These are phyloP conservation scores for Brachionus asplanchnoidis DNA, from an alignment of 1,140 invertebrate genomes.

Conservation along the genomic window DNA sequence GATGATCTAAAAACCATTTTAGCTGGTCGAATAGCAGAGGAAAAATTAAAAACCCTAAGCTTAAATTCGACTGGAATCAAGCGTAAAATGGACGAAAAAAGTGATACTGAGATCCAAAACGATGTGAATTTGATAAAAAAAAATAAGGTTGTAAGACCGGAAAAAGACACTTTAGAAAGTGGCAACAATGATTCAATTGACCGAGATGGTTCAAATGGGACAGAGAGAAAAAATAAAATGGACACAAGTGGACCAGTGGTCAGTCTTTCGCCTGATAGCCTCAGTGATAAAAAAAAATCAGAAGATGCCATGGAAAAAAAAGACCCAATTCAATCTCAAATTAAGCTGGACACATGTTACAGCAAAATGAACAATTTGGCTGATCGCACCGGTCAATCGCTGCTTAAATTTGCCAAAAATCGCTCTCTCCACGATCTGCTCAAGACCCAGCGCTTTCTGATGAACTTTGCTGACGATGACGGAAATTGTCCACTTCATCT, in stretches of 20 bases:
- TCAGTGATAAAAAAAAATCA: background rate
- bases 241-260: too few species aligned
- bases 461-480: background rate
- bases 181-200: background rate
- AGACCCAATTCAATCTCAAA: background rate
- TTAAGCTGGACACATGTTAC: background rate
- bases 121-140: background rate
- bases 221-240: background rate
- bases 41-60: background rate
- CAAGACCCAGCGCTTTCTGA: background rate
- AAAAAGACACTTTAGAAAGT: background rate
- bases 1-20: background rate
- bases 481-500: background rate
- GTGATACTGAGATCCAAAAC: background rate
- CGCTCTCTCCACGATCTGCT: background rate
- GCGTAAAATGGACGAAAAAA: background rate
- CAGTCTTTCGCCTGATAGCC: too few species aligned
- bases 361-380: slow-evolving; percentile 17
- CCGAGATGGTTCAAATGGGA: background rate
- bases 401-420: background rate
- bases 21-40: background rate
- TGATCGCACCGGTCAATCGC: background rate
- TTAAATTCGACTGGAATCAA: background rate
- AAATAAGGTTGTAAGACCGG: background rate
- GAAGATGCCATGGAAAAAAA: background rate